Conservation (phyloP, 2,888 invertebrate species). For the Melieria picta region DNA sequence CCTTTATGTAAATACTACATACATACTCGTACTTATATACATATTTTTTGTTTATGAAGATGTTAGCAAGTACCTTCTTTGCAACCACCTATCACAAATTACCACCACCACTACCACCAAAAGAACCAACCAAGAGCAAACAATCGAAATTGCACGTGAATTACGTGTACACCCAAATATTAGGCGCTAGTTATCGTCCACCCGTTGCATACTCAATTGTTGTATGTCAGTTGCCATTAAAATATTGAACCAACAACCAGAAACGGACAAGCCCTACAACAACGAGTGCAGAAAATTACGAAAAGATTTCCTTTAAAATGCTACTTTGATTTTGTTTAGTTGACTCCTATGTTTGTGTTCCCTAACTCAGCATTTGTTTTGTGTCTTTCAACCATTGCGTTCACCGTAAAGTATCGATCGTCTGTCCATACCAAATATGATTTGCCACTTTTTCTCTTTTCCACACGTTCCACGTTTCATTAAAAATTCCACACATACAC, state of each 20-base stretch:
- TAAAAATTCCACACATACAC: slow-evolving; percentile 4
- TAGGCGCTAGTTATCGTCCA: neutral
- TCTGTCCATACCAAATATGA: neutral
- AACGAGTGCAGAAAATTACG: neutral
- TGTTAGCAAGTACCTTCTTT: slow-evolving; percentile 19
- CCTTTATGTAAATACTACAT: slow-evolving; percentile 19
- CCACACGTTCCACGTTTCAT: slow-evolving; percentile 10
- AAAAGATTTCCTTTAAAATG: neutral
- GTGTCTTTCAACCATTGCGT: neutral
- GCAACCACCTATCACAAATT: slow-evolving; percentile 18
- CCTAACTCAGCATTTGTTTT: too few relatives aligned
- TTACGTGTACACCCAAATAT: neutral
- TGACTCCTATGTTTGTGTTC: neutral
- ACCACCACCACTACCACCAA: slow-evolving; percentile 14
- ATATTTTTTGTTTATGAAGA: slow-evolving; percentile 14
- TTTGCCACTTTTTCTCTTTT: slow-evolving; percentile 7
- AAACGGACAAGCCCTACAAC: neutral
- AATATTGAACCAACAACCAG: too few relatives aligned
- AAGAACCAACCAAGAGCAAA: neutral
- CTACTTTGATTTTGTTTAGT: slow-evolving; percentile 7
- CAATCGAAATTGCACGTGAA: neutral
- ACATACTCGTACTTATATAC: slow-evolving; percentile 9
- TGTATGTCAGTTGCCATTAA: too few relatives aligned
- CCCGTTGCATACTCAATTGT: neutral
- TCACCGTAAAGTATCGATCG: neutral